Evolutionary conservation across 2,113 vertebrate genomes (phyloP).

Genomic region (Tinamus guttatus): DNA sequence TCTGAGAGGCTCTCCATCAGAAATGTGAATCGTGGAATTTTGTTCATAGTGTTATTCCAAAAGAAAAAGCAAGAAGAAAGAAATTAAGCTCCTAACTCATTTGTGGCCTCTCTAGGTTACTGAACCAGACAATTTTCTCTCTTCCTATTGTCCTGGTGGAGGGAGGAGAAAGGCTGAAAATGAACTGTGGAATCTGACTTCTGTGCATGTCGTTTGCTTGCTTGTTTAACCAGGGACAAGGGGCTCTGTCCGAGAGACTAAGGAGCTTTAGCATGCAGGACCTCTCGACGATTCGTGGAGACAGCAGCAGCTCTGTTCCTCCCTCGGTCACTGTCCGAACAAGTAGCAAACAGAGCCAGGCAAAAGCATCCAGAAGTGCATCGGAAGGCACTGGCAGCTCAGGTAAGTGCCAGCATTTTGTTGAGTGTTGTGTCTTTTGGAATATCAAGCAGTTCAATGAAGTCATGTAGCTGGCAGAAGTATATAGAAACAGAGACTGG

Average conservation of each 20-base stretch:
- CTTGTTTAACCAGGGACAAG: slow-evolving; percentile 85
- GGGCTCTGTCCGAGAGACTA: slow-evolving; percentile 93
- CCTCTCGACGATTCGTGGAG: slow-evolving; percentile 88
- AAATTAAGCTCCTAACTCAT: not conserved
- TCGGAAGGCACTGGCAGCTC: slow-evolving; percentile 86
- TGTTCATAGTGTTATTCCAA: not conserved
- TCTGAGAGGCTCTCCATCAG: not conserved
- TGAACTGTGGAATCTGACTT: not conserved
- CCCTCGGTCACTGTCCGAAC: slow-evolving; percentile 76
- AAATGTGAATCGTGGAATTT: not conserved
- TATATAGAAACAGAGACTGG: not conserved
- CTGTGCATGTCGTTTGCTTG: slow-evolving; percentile 20
- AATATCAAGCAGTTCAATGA: not conserved
- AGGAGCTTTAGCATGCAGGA: slow-evolving; percentile 99
- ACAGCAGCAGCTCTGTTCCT: slow-evolving; percentile 70
- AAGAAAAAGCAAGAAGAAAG: not conserved
- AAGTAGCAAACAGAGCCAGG: slow-evolving; percentile 82
- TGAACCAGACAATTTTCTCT: not conserved
- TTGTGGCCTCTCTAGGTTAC: not conserved
- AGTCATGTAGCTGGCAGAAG: not conserved
- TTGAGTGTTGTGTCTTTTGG: not conserved
- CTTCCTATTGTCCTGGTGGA: not conserved
- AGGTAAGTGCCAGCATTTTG: slow-evolving; percentile 72
- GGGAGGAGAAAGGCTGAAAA: not conserved
- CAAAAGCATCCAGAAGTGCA: slow-evolving; percentile 89